phyloP scores from a whole-genome alignment of 2,113 vertebrate genomes.

The Rhinopomastus cyanomelas region DNA sequence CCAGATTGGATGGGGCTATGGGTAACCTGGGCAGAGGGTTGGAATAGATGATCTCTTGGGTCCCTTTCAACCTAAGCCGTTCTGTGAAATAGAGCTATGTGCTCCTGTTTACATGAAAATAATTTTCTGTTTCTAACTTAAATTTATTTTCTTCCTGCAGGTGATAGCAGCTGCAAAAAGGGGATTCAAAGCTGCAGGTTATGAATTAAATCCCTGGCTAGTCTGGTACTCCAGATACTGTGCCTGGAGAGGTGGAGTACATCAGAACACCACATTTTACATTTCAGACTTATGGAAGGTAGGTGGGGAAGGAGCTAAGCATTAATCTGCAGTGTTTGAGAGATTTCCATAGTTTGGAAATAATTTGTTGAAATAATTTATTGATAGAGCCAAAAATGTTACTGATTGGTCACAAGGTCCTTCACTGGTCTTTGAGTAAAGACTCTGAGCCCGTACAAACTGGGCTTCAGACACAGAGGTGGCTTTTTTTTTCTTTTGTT shows the following conservation, averaged over 20 bases:
- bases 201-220: constrained; percentile 96
- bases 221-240: constrained; percentile 92
- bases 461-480: not conserved
- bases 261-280: constrained; percentile 82
- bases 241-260: constrained; percentile 90
- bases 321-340: not conserved
- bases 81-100: not conserved
- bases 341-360: not conserved
- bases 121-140: not conserved
- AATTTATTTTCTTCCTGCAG: constrained; percentile 65
- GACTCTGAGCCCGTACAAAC: not conserved
- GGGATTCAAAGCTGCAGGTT: constrained; percentile 88
- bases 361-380: not conserved
- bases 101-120: not conserved
- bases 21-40: too few relatives aligned
- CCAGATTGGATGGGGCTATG: too few relatives aligned
- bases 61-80: too few relatives aligned
- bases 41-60: too few relatives aligned
- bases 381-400: not conserved
- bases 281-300: constrained; percentile 97
- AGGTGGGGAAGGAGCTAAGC: not conserved
- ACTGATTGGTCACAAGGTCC: not conserved
- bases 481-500: not conserved
- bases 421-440: not conserved
- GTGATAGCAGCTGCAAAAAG: constrained; percentile 93